Evolutionary conservation across 2,113 vertebrate species (phyloP).

Genomic region (Tupaia chinensis): DNA sequence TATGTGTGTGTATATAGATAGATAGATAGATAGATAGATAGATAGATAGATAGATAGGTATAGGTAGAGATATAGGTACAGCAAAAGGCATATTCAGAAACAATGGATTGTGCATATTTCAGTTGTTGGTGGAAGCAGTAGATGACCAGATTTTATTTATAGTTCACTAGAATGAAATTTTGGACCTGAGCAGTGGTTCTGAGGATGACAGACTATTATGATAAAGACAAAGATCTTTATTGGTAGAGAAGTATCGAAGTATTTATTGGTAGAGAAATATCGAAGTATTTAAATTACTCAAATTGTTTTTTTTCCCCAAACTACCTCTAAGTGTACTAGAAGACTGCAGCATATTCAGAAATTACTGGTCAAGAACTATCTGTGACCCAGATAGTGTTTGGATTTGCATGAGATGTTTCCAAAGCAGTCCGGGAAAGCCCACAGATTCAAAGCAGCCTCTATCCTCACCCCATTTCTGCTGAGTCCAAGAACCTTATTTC

Average conservation of each 20-base stretch:
- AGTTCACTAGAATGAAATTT: constrained; percentile 30
- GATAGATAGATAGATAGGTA: neutral
- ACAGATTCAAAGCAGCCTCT: constrained; percentile 86
- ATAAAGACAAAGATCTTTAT: constrained; percentile 46
- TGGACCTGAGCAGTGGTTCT: constrained; percentile 25
- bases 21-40: no score
- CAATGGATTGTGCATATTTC: constrained; percentile 42
- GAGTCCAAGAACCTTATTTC: constrained; percentile 84
- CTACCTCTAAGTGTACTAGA: constrained; percentile 71
- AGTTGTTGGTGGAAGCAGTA: constrained; percentile 50
- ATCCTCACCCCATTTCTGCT: constrained; percentile 86
- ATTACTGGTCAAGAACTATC: constrained; percentile 80
- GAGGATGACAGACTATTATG: constrained; percentile 50
- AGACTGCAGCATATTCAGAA: constrained; percentile 79
- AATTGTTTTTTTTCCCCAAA: constrained; percentile 67
- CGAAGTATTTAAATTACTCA: constrained; percentile 55
- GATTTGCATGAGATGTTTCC: constrained; percentile 86
- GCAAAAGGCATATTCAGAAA: constrained; percentile 24
- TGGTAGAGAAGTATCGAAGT: constrained; percentile 7
- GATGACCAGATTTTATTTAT: constrained; percentile 51
- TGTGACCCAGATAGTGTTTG: constrained; percentile 86
- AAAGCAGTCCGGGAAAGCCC: constrained; percentile 83
- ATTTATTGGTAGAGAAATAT: neutral
- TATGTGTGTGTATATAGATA: neutral
- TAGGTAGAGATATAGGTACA: neutral